These are phyloP conservation scores for Drosophila tristis DNA, from an alignment of 1,140 invertebrate genomes.

Conservation along the genomic window DNA sequence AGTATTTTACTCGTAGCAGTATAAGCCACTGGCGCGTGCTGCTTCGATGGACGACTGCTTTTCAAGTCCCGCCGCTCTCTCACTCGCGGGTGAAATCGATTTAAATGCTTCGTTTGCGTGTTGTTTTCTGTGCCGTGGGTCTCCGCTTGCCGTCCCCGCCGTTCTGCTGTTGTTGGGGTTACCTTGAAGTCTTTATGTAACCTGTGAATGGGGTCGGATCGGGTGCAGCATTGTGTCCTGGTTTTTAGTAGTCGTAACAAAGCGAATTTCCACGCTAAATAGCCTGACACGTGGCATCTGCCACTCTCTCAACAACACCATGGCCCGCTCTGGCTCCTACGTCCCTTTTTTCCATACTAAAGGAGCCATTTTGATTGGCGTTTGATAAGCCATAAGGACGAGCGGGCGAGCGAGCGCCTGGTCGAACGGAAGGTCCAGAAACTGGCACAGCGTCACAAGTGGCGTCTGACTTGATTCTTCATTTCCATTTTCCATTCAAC, in stretches of 20 bases:
- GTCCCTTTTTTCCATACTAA: constrained; percentile 6
- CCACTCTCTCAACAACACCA: constrained; percentile 23
- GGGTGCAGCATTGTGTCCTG: constrained; percentile 41
- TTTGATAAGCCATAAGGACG: constrained; percentile 53
- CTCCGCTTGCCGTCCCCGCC: constrained; percentile 22
- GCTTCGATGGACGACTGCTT: constrained; percentile 34
- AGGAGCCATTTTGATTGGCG: constrained; percentile 54
- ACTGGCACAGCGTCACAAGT: too few relatives aligned
- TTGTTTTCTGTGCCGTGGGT: constrained; percentile 44
- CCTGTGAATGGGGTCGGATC: constrained; percentile 29
- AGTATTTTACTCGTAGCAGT: constrained; percentile 1
- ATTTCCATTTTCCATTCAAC: too few relatives aligned
- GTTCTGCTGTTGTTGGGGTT: constrained; percentile 23
- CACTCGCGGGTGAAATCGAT: constrained; percentile 54
- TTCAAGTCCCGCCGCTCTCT: constrained; percentile 23
- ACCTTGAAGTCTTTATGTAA: constrained; percentile 68
- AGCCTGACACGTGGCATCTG: constrained; percentile 58
- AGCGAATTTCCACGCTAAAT: constrained; percentile 62
- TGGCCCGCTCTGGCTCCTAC: constrained; percentile 12
- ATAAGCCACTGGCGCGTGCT: constrained; percentile 28
- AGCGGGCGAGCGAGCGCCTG: not conserved
- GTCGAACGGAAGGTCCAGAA: too few relatives aligned
- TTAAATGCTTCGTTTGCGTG: constrained; percentile 78
- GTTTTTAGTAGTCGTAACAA: constrained; percentile 29
- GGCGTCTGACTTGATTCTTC: too few relatives aligned